Evolutionary conservation across 1,140 invertebrate genomes (phyloP).

Genomic region (Tetraneura akinire): DNA sequence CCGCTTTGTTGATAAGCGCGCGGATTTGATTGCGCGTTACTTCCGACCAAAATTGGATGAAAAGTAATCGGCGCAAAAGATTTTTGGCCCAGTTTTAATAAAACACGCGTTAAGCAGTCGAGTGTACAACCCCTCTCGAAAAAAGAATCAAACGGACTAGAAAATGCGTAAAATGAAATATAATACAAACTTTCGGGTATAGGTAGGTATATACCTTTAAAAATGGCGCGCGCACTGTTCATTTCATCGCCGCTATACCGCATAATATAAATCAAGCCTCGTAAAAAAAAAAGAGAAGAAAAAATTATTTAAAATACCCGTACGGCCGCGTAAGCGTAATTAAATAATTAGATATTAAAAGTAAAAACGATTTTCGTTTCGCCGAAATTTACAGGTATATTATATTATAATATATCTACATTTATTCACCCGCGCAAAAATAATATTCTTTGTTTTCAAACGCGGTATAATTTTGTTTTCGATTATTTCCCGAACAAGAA

Average conservation of each 20-base stretch:
- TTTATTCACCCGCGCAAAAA: too few species aligned
- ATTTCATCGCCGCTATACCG: too few species aligned
- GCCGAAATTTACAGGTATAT: too few species aligned
- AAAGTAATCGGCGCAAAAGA: conserved; percentile 46
- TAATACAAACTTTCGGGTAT: conserved; percentile 39
- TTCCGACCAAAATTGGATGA: conserved; percentile 42
- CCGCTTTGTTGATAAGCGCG: conserved; percentile 45
- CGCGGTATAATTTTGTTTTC: too few species aligned
- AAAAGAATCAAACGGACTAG: conserved; percentile 45
- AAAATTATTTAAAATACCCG: neutral
- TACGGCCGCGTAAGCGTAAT: neutral
- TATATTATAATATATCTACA: too few species aligned
- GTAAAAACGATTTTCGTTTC: too few species aligned
- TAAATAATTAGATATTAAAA: neutral
- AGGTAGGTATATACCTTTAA: neutral
- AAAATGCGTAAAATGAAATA: conserved; percentile 29
- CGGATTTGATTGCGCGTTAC: conserved; percentile 46
- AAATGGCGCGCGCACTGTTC: neutral
- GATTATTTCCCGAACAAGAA: too few species aligned
- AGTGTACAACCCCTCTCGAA: conserved; percentile 42
- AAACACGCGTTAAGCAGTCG: conserved; percentile 33
- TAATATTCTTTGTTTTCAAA: too few species aligned
- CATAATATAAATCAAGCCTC: conserved; percentile 23
- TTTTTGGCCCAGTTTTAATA: conserved; percentile 49
- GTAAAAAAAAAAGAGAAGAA: neutral